These are phyloP conservation scores for Coptodon bakossiorum DNA, from an alignment of 2,113 vertebrate species.

Conservation along the genomic window DNA sequence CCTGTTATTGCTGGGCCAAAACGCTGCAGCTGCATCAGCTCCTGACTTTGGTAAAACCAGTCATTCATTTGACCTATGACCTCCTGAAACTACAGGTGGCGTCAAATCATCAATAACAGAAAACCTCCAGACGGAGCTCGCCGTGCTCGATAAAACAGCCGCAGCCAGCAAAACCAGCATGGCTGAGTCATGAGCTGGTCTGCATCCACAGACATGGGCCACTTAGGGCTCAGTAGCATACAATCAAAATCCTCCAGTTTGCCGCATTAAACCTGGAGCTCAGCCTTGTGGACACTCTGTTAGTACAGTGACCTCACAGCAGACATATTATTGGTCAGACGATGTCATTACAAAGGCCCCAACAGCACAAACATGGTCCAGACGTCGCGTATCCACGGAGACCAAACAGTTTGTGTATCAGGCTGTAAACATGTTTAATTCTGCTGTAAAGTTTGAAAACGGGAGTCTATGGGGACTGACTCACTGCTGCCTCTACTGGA, in stretches of 20 bases:
- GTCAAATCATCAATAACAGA: neutral
- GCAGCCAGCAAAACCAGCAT: neutral
- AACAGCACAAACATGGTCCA: neutral
- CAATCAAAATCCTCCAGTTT: neutral
- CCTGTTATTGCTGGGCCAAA: neutral
- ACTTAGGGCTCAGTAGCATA: neutral
- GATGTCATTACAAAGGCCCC: neutral
- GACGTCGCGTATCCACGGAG: neutral
- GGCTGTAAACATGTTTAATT: neutral
- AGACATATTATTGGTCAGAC: neutral
- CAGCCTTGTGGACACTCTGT: neutral
- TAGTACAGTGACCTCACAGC: neutral
- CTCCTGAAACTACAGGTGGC: neutral
- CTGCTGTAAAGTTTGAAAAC: neutral
- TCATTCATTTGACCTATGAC: neutral
- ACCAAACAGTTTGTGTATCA: neutral
- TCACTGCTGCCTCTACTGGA: neutral
- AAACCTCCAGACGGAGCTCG: neutral
- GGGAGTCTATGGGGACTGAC: neutral
- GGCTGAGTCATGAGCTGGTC: neutral
- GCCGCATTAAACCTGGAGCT: fast-evolving
- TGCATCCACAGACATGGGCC: fast-evolving
- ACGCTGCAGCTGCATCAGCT: neutral
- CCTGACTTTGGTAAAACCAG: neutral
- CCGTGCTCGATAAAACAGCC: neutral